A percentile compares a stretch with the other conserved stretches of the same genome.
Evolutionary conservation across 2,113 vertebrate genomes (phyloP).

Genomic region (Corapipo altera): DNA sequence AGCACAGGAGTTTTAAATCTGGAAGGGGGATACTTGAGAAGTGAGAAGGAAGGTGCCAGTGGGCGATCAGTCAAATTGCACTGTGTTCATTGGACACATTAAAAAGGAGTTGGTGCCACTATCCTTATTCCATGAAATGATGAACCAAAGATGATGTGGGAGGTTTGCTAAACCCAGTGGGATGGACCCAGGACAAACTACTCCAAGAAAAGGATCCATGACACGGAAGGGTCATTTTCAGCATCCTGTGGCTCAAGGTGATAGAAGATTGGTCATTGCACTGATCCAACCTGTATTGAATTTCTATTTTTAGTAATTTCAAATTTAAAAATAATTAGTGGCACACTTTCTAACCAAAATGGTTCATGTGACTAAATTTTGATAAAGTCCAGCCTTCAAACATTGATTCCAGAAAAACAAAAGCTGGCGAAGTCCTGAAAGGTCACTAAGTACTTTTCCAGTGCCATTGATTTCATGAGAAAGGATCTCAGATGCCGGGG

Average conservation of each 20-base stretch:
- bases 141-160: neutral
- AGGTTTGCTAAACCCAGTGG: neutral
- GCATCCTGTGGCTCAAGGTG: neutral
- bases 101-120: neutral
- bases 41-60: neutral
- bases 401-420: neutral
- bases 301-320: neutral
- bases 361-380: neutral
- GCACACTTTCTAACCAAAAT: neutral
- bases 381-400: neutral
- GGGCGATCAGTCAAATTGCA: neutral
- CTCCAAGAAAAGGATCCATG: fast-evolving
- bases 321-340: neutral
- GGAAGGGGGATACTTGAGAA: neutral
- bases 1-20: neutral
- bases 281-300: neutral
- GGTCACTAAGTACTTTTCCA: neutral
- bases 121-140: neutral
- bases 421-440: neutral
- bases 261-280: neutral
- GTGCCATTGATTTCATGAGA: neutral
- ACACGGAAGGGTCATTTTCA: neutral
- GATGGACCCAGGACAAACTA: neutral
- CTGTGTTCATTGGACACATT: fast-evolving
- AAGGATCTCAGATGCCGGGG: neutral